Percentiles rank a stretch among this genome's conserved stretches.
Conservation (phyloP, 2,113 vertebrate species). For the Melanocharis versteri region DNA sequence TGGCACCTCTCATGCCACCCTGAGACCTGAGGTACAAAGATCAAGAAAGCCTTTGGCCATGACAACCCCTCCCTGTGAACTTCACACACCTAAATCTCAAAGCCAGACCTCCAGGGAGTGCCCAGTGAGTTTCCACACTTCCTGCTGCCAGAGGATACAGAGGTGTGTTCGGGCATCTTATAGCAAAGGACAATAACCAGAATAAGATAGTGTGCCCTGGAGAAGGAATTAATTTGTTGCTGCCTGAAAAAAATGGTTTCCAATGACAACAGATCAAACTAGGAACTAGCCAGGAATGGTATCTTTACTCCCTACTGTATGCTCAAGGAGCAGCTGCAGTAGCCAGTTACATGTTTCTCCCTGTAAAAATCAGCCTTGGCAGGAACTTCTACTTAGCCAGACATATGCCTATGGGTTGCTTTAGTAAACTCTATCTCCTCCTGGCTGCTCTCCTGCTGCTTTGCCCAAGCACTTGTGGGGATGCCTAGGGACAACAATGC, state of each 20-base stretch:
- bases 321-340: background rate
- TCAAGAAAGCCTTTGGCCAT: background rate
- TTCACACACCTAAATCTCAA: background rate
- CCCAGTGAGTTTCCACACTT: background rate
- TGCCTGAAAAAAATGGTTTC: background rate
- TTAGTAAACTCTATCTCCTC: background rate
- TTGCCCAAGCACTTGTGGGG: background rate
- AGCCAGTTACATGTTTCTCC: background rate
- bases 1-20: background rate
- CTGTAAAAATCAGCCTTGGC: background rate
- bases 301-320: background rate
- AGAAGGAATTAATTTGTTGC: background rate
- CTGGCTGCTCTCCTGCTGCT: background rate
- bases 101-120: background rate
- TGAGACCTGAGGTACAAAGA: background rate
- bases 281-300: background rate
- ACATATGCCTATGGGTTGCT: background rate
- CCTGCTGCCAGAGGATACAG: background rate
- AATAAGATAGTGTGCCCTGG: background rate
- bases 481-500: background rate
- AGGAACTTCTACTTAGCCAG: background rate
- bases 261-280: background rate
- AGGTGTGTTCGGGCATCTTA: background rate
- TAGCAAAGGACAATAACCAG: background rate
- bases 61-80: background rate